Conservation (phyloP, 2,113 vertebrate genomes). For the Acrocephalus arundinaceus region DNA sequence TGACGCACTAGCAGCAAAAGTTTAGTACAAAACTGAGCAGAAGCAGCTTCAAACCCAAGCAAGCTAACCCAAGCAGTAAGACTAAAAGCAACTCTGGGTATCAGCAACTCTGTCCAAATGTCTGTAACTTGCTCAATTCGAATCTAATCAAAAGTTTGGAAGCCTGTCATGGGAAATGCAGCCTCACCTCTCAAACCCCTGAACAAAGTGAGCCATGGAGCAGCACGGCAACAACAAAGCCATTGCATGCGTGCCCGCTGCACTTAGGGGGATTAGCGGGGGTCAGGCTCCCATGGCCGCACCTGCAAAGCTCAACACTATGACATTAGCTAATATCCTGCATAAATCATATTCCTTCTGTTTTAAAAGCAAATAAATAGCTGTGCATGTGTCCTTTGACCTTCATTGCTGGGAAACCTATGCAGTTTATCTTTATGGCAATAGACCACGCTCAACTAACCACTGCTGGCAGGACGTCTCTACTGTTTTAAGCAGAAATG, state of each 20-base stretch:
- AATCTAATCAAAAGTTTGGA: background rate
- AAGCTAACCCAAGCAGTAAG: rapidly evolving
- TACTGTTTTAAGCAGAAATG: background rate
- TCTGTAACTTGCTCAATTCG: rapidly evolving
- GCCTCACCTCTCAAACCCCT: background rate
- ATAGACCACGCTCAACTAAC: background rate
- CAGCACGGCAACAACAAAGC: conserved; percentile 72
- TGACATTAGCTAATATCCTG: conserved; percentile 73
- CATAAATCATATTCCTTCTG: conserved; percentile 79
- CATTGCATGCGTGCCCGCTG: conserved; percentile 29
- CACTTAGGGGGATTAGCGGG: conserved; percentile 69
- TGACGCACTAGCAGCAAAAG: background rate
- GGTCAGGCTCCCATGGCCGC: conserved; percentile 73
- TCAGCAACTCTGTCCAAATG: rapidly evolving
- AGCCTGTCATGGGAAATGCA: background rate
- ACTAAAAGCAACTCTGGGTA: rapidly evolving
- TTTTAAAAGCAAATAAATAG: conserved; percentile 79
- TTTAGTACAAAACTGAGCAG: background rate
- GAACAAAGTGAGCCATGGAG: background rate
- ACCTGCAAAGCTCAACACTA: conserved; percentile 69
- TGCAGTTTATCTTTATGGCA: conserved; percentile 55
- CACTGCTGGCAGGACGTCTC: background rate
- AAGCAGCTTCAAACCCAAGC: background rate
- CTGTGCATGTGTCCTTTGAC: conserved; percentile 69
- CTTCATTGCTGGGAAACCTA: conserved; percentile 69